Evolutionary conservation across 1,140 invertebrate species (phyloP), one percentile per base, ranked within the genome.

Genomic region (Olivierus martensii): DNA sequence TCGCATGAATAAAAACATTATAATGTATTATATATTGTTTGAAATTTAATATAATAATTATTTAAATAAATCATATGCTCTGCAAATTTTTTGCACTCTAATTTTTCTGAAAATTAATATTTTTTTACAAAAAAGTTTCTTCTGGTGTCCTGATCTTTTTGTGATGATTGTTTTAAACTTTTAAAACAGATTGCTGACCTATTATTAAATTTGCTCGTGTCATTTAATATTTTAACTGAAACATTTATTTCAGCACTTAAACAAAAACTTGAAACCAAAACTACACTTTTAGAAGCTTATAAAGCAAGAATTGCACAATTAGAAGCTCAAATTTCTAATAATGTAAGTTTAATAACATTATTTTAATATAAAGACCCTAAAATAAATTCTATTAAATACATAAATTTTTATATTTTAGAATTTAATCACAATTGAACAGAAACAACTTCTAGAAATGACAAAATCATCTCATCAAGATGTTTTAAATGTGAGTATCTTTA

Each of bases 401-500:
- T 38, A 7, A 22, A 38, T 39, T 38, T 39, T 39, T 19, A 17
- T 44, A 18, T 39, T 34, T 18, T 39, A 52, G 51, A 46, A 39
- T 28, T 9, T 28, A 39, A 46, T 37, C 11, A 19, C 17, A n/a
- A 44, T 28, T 18, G 42, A 49, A 12, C 38, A 43, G 7, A 49
- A 14, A 15, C 19, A 46, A 18, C 12, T 38, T 17, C n/a, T 46
- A 19, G 48, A 55, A 55, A n/a, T 11, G 4, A 50, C 50, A 17
- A 46, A 50, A 35, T 34, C 34, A 15, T 35, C 41, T 46, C 53
- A 69, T 22, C 61, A 64, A n/a, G 64, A 71, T 49, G 71, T 78
- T 54, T 66, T 74, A 39, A 67, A 72, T 55, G 72, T 77, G 14
- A 67, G 72, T 28, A 71, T 9, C n/a, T n/a, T n/a, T n/a, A n/a